Conservation (phyloP, 92 coral and sea anemone genomes). For the Heteractis magnifica region DNA sequence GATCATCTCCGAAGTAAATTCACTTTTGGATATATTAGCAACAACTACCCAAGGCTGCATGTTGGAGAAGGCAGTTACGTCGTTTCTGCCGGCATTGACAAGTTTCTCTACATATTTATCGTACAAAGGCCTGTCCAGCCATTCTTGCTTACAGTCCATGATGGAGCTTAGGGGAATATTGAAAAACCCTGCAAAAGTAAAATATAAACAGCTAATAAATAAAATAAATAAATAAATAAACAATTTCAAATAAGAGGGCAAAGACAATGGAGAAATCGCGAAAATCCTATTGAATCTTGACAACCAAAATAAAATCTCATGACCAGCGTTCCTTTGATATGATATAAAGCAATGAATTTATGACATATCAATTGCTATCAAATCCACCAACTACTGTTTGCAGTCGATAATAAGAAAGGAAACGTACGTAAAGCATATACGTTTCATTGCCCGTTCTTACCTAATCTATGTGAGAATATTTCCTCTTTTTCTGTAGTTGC, state of each 20-base stretch:
- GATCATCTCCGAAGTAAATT: conserved; percentile 15
- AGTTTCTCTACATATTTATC: conserved; percentile 29
- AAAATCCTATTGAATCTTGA: too few species aligned
- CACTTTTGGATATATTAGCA: conserved; percentile 19
- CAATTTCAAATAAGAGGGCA: not conserved
- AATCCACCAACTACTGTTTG: not conserved
- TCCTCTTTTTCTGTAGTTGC: not conserved
- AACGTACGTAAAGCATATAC: not conserved
- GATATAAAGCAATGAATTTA: not conserved
- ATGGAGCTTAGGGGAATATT: not conserved
- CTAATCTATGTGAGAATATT: conserved; percentile 4
- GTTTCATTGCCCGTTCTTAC: not conserved
- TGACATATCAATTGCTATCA: not conserved
- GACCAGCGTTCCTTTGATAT: not conserved
- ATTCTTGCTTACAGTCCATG: conserved; percentile 12
- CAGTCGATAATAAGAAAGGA: not conserved
- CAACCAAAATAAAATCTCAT: not conserved
- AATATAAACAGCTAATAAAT: not conserved
- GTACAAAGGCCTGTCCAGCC: conserved; percentile 43
- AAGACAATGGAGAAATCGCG: too few species aligned
- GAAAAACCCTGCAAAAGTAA: not conserved
- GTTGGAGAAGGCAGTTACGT: conserved; percentile 10
- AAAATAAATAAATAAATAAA: too few species aligned
- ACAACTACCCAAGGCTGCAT: conserved; percentile 43
- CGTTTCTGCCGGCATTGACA: not conserved